Evolutionary conservation across 2,797 vertebrate species (phyloP).

Genomic region (Premnoplex brunnescens): DNA sequence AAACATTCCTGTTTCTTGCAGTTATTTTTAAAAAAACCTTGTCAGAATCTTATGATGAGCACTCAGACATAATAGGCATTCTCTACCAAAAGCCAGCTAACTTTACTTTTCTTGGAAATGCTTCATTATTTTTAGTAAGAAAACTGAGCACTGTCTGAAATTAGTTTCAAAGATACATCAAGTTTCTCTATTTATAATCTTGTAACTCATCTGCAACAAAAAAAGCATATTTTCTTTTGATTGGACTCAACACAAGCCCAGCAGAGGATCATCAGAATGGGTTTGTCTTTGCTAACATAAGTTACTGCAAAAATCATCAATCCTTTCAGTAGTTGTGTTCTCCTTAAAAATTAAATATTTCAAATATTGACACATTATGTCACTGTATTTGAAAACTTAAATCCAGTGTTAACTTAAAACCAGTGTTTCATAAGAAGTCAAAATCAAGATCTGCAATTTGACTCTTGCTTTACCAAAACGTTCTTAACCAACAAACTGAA

Average conservation of each 20-base stretch:
- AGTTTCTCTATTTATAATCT: neutral
- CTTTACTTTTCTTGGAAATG: neutral
- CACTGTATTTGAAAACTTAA: neutral
- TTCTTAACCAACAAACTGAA: neutral
- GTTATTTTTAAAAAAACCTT: neutral
- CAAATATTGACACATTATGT: neutral
- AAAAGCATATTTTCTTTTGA: neutral
- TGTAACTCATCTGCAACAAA: neutral
- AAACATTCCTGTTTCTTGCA: neutral
- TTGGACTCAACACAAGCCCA: neutral
- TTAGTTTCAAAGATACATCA: neutral
- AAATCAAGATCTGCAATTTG: neutral
- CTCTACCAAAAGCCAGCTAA: neutral
- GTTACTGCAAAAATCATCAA: neutral
- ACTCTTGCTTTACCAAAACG: neutral
- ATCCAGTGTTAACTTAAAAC: neutral
- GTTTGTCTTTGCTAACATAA: neutral
- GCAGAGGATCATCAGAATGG: neutral
- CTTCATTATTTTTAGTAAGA: neutral
- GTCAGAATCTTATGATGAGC: neutral
- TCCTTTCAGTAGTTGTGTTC: neutral
- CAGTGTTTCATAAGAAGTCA: neutral
- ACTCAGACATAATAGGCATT: neutral
- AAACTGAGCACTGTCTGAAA: neutral
- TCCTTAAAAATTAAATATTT: neutral